These are phyloP conservation scores for Drosophila prolongata DNA, from an alignment of 2,888 invertebrate genomes.

Conservation along the genomic window DNA sequence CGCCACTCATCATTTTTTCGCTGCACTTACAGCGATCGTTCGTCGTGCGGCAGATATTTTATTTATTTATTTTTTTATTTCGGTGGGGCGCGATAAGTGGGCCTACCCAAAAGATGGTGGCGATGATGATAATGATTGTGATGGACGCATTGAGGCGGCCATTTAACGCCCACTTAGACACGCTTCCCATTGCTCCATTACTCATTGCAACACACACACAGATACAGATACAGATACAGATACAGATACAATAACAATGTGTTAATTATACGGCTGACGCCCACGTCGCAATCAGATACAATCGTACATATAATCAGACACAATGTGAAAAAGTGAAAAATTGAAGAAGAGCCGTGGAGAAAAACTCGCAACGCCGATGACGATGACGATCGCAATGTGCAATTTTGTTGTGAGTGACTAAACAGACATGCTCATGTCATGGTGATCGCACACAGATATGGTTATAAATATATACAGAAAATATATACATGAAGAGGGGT, in stretches of 20 bases:
- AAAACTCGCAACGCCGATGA: slow-evolving; percentile 40
- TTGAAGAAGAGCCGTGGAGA: slow-evolving; percentile 24
- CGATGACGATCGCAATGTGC: slow-evolving; percentile 50
- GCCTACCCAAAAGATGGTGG: slow-evolving; percentile 31
- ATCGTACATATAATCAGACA: slow-evolving; percentile 16
- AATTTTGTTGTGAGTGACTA: slow-evolving; percentile 51
- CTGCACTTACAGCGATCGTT: slow-evolving; percentile 7
- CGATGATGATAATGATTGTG: slow-evolving; percentile 25
- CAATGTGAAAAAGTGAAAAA: slow-evolving; percentile 21
- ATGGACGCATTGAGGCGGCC: slow-evolving; percentile 51
- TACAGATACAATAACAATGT: slow-evolving; percentile 55
- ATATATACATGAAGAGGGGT: background rate
- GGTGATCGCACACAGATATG: slow-evolving; percentile 31
- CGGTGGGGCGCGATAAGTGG: slow-evolving; percentile 26
- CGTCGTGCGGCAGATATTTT: background rate
- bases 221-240: background rate
- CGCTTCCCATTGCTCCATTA: slow-evolving; percentile 53
- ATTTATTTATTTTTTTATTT: background rate
- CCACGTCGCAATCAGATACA: slow-evolving; percentile 46
- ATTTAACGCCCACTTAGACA: slow-evolving; percentile 70
- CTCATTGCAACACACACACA: slow-evolving; percentile 32
- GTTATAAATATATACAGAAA: background rate
- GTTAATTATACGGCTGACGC: slow-evolving; percentile 73
- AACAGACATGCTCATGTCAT: slow-evolving; percentile 55
- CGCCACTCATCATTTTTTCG: slow-evolving; percentile 6